These are phyloP conservation scores for Hydrocynus forskahlii DNA, from an alignment of 2,797 vertebrate genomes.

Conservation along the genomic window DNA sequence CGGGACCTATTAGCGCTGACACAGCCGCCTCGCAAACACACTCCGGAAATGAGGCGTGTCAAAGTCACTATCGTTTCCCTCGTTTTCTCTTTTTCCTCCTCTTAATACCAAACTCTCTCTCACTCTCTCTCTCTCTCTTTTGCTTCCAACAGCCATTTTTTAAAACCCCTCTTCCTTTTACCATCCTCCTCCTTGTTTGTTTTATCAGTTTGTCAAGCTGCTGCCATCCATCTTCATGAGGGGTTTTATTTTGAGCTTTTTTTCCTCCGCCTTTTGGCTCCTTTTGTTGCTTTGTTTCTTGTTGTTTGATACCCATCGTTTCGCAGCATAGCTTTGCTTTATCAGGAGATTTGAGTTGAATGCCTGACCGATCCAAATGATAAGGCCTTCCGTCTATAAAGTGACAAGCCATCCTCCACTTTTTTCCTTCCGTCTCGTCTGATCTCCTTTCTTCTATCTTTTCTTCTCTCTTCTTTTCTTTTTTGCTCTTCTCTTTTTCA, in stretches of 20 bases:
- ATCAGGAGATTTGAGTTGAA: conserved; percentile 79
- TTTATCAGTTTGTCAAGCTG: conserved; percentile 74
- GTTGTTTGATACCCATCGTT: conserved; percentile 80
- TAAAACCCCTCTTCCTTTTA: conserved; percentile 45
- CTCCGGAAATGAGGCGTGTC: conserved; percentile 60
- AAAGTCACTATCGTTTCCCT: conserved; percentile 46
- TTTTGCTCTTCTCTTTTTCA: background rate
- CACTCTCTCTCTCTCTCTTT: conserved; percentile 34
- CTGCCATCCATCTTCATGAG: conserved; percentile 90
- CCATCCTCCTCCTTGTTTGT: conserved; percentile 61
- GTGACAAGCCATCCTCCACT: conserved; percentile 41
- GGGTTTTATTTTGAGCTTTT: background rate
- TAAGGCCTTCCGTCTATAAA: conserved; percentile 77
- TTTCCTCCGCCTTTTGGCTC: background rate
- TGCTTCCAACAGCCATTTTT: background rate
- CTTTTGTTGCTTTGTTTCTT: conserved; percentile 12
- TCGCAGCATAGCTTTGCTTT: conserved; percentile 84
- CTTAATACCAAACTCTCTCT: conserved; percentile 66
- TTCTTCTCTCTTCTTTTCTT: background rate
- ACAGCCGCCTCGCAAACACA: conserved; percentile 62
- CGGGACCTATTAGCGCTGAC: conserved; percentile 73
- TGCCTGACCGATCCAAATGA: conserved; percentile 83
- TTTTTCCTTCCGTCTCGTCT: background rate
- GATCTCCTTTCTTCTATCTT: background rate
- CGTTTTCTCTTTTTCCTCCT: conserved; percentile 42